Conservation (phyloP, 2,888 invertebrate species). For the Lamproptera curius region DNA sequence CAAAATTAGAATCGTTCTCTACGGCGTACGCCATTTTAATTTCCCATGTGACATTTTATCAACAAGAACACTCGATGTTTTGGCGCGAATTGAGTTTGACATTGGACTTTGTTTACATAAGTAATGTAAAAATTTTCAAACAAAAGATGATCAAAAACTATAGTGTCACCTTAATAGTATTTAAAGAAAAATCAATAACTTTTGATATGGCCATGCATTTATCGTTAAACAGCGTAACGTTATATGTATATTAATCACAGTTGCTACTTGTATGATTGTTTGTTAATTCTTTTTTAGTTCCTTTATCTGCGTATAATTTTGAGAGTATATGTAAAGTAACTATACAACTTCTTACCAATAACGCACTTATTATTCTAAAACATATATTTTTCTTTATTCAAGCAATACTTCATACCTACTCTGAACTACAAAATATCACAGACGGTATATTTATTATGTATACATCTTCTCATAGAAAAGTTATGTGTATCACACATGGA, state of each 20-base stretch:
- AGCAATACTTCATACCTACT: slow-evolving; percentile 74
- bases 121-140: slow-evolving; percentile 34
- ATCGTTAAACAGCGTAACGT: slow-evolving; percentile 60
- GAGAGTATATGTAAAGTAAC: slow-evolving; percentile 57
- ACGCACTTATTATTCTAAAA: slow-evolving; percentile 69
- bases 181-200: slow-evolving; percentile 56
- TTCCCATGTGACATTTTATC: too few relatives aligned
- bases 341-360: slow-evolving; percentile 70
- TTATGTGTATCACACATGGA: slow-evolving; percentile 77
- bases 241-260: slow-evolving; percentile 75
- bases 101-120: too few relatives aligned
- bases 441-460: slow-evolving; percentile 78
- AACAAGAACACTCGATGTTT: too few relatives aligned
- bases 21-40: too few relatives aligned
- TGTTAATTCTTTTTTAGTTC: slow-evolving; percentile 48
- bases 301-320: slow-evolving; percentile 47
- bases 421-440: slow-evolving; percentile 78
- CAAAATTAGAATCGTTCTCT: too few relatives aligned
- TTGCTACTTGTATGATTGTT: slow-evolving; percentile 53
- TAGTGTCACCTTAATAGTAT: slow-evolving; percentile 47
- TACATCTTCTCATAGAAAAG: slow-evolving; percentile 77
- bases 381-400: slow-evolving; percentile 69
- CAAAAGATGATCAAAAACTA: slow-evolving; percentile 32
- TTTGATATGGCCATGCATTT: slow-evolving; percentile 74
- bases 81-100: too few relatives aligned